These are phyloP conservation scores for Enoplolaimus lenunculus DNA, from an alignment of 2,888 invertebrate genomes.

Conservation along the genomic window DNA sequence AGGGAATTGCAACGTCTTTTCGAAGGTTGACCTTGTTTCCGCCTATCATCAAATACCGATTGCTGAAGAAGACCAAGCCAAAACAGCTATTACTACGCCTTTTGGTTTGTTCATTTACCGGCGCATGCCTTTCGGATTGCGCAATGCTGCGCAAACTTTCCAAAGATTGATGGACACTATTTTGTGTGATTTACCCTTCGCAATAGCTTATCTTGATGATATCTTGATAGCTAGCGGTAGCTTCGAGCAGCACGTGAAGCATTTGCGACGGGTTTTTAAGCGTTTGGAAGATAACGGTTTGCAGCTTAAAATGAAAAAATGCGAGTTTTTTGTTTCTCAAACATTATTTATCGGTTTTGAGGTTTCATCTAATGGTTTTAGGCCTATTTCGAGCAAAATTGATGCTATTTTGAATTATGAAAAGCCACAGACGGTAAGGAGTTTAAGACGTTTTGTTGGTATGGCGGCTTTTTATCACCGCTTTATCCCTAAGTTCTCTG, in stretches of 20 bases:
- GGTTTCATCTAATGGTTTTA: not conserved
- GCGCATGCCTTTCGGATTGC: conserved; percentile 25
- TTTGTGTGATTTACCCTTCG: not conserved
- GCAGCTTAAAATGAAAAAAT: not conserved
- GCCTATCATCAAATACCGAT: conserved; percentile 22
- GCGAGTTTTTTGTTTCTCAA: conserved; percentile 6
- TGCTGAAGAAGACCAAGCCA: conserved; percentile 20
- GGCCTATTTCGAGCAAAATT: not conserved
- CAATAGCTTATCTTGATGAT: conserved; percentile 15
- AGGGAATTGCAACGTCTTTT: conserved; percentile 3
- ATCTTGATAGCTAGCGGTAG: not conserved
- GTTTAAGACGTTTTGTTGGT: conserved; percentile 1
- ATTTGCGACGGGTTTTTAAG: not conserved
- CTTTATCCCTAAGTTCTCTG: too few species aligned
- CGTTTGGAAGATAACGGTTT: conserved; percentile 3
- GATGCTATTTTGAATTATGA: not conserved
- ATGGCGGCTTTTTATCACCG: too few species aligned
- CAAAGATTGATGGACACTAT: conserved; percentile 22
- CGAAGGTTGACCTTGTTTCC: conserved; percentile 19
- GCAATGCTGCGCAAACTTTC: conserved; percentile 25
- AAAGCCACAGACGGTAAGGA: not conserved
- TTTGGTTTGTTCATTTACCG: conserved; percentile 25
- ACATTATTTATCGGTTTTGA: not conserved
- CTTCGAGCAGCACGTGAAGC: not conserved
- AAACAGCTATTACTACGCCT: conserved; percentile 25